phyloP scores from a whole-genome alignment of 2,113 vertebrate genomes.

The Copsychus sechellarum region DNA sequence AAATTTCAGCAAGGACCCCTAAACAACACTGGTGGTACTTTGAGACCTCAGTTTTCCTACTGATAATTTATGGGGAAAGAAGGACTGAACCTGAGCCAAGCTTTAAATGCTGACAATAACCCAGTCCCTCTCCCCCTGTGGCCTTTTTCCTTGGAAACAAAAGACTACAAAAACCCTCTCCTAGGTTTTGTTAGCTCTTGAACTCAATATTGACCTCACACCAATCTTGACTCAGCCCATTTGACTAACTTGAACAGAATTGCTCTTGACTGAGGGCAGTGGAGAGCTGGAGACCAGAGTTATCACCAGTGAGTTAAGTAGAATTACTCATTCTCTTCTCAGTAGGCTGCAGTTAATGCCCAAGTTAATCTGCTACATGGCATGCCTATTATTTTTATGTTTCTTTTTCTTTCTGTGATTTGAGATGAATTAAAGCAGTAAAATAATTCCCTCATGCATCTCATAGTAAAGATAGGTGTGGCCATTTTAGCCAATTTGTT shows the following conservation, averaged over 20 bases:
- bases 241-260: conserved; percentile 2
- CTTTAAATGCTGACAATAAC: conserved; percentile 15
- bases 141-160: not conserved
- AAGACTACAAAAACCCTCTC: not conserved
- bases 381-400: not conserved
- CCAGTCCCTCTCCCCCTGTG: not conserved
- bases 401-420: not conserved
- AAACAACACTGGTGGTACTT: not conserved
- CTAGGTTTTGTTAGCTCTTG: not conserved
- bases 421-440: not conserved
- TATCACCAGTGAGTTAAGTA: not conserved
- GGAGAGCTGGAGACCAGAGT: not conserved
- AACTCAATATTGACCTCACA: not conserved
- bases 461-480: not conserved
- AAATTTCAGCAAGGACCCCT: not conserved
- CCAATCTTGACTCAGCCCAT: not conserved
- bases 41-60: not conserved
- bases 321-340: not conserved
- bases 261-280: not conserved
- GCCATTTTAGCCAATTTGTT: not conserved
- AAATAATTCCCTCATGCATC: not conserved
- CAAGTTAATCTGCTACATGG: not conserved
- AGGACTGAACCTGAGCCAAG: not conserved
- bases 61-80: not conserved
- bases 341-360: not conserved